Conservation (phyloP, 2,888 invertebrate species). For the Phragmatobia fuliginosa region DNA sequence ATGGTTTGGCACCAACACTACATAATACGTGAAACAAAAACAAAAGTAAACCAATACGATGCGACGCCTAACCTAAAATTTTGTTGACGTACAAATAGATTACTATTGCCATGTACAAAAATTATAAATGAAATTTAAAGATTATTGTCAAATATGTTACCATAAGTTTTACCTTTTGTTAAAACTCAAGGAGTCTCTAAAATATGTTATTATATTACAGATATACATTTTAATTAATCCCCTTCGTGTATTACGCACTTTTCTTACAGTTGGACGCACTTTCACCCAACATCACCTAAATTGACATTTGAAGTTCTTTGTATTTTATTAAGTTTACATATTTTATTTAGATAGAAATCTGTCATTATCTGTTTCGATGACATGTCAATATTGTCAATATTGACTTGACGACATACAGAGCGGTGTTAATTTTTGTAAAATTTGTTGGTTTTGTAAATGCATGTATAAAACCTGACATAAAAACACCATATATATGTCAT, state of each 20-base stretch:
- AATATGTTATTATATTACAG: background rate
- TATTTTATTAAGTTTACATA: no score
- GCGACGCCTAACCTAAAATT: conserved; percentile 81
- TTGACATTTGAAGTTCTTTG: background rate
- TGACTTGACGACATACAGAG: no score
- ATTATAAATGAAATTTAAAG: background rate
- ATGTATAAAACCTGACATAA: background rate
- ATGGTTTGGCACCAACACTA: conserved; percentile 72
- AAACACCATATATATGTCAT: background rate
- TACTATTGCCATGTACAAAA: conserved; percentile 16
- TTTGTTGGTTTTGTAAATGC: background rate
- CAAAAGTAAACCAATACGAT: conserved; percentile 75
- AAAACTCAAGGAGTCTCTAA: background rate
- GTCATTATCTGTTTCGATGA: background rate
- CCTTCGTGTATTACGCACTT: background rate
- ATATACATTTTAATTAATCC: background rate
- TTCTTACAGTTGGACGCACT: background rate
- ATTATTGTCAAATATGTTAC: background rate
- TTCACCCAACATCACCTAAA: background rate
- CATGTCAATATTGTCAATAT: no score
- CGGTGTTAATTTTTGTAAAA: background rate
- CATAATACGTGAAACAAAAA: conserved; percentile 78
- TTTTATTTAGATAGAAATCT: no score
- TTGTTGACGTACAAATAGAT: conserved; percentile 68
- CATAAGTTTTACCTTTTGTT: background rate